A percentile compares a stretch with the other conserved stretches of the same genome.
Conservation (phyloP, 2,888 invertebrate genomes). For the Archips crataeganus region DNA sequence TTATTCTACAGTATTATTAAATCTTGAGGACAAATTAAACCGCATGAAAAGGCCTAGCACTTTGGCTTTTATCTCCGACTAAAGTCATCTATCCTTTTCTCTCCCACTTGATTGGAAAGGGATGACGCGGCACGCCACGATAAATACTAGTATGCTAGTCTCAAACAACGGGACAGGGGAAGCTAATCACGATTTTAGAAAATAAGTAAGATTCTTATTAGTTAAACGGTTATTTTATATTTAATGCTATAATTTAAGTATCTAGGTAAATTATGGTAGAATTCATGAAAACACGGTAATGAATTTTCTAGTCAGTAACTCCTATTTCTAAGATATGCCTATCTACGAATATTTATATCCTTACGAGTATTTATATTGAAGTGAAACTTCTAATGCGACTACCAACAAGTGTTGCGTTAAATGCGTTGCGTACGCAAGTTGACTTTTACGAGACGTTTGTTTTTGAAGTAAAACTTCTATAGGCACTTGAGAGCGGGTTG, state of each 20-base stretch:
- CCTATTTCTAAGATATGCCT: too few species aligned
- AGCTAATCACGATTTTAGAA: constrained; percentile 5
- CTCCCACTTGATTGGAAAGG: not conserved
- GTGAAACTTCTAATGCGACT: too few species aligned
- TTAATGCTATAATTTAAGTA: not conserved
- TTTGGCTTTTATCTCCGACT: not conserved
- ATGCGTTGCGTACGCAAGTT: too few species aligned
- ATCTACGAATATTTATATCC: too few species aligned
- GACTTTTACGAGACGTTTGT: too few species aligned
- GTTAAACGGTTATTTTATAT: constrained; percentile 12
- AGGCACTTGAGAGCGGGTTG: too few species aligned
- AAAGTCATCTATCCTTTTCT: not conserved
- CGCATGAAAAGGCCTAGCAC: constrained; percentile 2
- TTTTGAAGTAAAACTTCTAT: too few species aligned
- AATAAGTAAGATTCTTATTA: constrained; percentile 9
- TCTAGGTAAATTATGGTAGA: not conserved
- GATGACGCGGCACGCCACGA: not conserved
- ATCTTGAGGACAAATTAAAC: not conserved
- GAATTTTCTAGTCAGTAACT: not conserved
- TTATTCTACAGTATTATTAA: constrained; percentile 6
- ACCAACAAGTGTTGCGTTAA: too few species aligned
- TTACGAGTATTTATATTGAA: too few species aligned
- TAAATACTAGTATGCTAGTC: not conserved
- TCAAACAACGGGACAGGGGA: constrained; percentile 9
- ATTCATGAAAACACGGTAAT: not conserved